Base-by-base conservation (phyloP, 2,888 invertebrate species). In the Oegoconia quadripuncta region DNA sequence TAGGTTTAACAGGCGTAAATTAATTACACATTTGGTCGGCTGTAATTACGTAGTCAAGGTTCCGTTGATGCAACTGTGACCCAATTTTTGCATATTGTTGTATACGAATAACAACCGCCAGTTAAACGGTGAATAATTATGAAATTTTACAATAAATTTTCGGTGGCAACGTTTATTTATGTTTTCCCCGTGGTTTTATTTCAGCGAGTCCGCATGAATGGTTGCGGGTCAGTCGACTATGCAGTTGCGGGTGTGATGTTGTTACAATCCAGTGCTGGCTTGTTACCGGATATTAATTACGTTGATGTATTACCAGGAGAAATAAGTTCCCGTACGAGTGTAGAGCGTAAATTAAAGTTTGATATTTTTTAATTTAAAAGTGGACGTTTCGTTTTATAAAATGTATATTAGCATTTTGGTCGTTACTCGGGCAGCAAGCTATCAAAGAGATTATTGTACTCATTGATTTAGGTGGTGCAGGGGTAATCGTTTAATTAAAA, bases 1-100 rank as follows among this genome's bases (percentile, higher is more conserved):
- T 53, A 50, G 54, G 63, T 53, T 68, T 52, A 65, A 60, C 66
- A 50, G 52, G 60, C 51, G 65, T 69, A 66, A 76, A 79, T 77
- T 78, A 77, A 80, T 79, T 66, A 74, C 66, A 64, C 62, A 69
- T 77, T 74, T 74, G 68, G 65, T 47, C 54, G 44, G 55, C 54
- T 59, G 64, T 75, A 78, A 79, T 79, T 74, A 76, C 71, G 59
- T 62, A 59, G 60, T 64, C 52, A 56, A 52, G 50, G 62, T 61
- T 52, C 46, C 50, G 52, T 56, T 53, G 58, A 57, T 66, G 64
- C 67, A 65, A 69, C 68, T 72, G 61, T 65, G 72, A 66, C 73
- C 73, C 57, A 67, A 57, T 78, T 80, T 71, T 72, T 70, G 53
- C 58, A 50, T 48, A 48, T 50, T 43, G 46, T 41, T 46, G 30